A percentile compares a stretch with the other conserved stretches of the same genome.
Evolutionary conservation across 2,797 vertebrate genomes (phyloP).

Genomic region (Cirrhinus mrigala): DNA sequence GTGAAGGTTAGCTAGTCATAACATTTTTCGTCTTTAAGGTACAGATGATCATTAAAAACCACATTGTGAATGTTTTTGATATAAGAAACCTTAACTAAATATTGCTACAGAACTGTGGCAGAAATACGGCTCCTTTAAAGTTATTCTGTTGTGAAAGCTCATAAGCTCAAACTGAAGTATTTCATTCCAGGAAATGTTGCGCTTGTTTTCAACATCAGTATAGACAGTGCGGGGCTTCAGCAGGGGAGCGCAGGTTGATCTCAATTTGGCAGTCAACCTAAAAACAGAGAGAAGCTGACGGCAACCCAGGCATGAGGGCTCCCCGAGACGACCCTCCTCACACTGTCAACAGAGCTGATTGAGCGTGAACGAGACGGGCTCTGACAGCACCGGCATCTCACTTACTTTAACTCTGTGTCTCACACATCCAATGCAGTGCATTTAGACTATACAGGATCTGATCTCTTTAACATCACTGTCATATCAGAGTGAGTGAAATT

Average conservation of each 20-base stretch:
- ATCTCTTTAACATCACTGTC: conserved; percentile 8
- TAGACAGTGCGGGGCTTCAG: background rate
- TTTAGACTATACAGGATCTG: background rate
- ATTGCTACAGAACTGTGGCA: background rate
- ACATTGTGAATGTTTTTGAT: background rate
- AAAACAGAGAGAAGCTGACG: conserved; percentile 25
- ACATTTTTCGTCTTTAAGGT: background rate
- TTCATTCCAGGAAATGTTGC: conserved; percentile 10
- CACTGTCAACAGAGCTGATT: conserved; percentile 39
- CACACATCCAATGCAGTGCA: background rate
- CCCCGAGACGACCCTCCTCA: conserved; percentile 35
- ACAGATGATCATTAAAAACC: background rate
- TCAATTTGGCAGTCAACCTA: conserved; percentile 35
- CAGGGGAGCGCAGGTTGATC: conserved; percentile 28
- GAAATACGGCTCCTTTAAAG: background rate
- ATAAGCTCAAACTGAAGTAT: conserved; percentile 12
- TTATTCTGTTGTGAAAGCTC: background rate
- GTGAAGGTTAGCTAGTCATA: background rate
- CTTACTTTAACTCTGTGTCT: conserved; percentile 15
- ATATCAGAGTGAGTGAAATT: background rate
- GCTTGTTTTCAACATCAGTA: conserved; percentile 8
- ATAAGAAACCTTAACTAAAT: background rate
- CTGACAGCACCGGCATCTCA: conserved; percentile 33
- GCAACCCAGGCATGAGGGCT: conserved; percentile 13
- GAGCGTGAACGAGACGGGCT: conserved; percentile 33